A percentile compares a stretch with the other conserved stretches of the same genome.
Evolutionary conservation across 2,888 invertebrate species (phyloP).

Genomic region (Nowickia ferox): DNA sequence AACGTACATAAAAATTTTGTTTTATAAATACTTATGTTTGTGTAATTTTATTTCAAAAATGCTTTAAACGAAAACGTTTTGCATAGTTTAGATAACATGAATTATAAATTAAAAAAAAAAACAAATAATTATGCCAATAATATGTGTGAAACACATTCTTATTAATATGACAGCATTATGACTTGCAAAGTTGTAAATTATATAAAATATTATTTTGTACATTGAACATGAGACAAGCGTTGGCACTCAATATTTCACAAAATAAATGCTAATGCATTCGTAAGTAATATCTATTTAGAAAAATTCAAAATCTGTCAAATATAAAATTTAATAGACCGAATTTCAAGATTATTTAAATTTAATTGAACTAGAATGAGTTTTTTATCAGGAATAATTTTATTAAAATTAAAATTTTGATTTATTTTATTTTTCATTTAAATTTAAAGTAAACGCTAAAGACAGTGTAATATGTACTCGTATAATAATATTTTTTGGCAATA

Average conservation of each 20-base stretch:
- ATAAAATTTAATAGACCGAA: too few relatives aligned
- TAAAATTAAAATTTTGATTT: not conserved
- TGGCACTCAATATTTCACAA: not conserved
- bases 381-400: not conserved
- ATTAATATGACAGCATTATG: conserved; percentile 24
- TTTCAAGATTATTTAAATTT: too few relatives aligned
- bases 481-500: not conserved
- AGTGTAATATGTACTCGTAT: too few relatives aligned
- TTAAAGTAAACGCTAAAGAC: not conserved
- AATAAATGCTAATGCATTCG: not conserved
- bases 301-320: too few relatives aligned
- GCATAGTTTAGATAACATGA: conserved; percentile 3
- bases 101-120: not conserved
- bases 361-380: not conserved
- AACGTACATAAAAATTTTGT: not conserved
- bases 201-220: conserved; percentile 1
- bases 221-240: not conserved
- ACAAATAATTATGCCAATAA: not conserved
- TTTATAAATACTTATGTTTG: too few relatives aligned
- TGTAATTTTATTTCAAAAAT: not conserved
- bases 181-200: conserved; percentile 3
- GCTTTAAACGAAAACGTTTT: conserved; percentile 14
- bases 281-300: not conserved
- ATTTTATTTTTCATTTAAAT: not conserved
- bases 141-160: conserved; percentile 35